These are phyloP conservation scores for Chloroclysta siterata DNA, from an alignment of 2,888 invertebrate genomes.

Conservation along the genomic window DNA sequence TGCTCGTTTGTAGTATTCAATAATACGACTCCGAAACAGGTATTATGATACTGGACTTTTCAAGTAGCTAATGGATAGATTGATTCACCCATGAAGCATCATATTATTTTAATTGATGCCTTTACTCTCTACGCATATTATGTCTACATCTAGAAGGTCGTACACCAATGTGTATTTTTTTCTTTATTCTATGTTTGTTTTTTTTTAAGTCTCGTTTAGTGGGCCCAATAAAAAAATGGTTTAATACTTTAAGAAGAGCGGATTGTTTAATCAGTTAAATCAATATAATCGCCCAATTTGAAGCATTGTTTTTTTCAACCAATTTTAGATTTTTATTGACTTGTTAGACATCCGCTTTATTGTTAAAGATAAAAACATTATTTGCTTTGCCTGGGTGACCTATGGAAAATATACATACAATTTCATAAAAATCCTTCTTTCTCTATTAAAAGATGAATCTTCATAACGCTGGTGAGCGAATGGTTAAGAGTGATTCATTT, in stretches of 20 bases:
- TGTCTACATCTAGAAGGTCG: background rate
- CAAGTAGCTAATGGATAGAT: slow-evolving; percentile 17
- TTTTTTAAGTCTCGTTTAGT: background rate
- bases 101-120: slow-evolving; percentile 1
- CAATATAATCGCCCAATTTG: too few species aligned
- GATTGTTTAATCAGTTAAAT: too few species aligned
- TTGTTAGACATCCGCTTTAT: too few species aligned
- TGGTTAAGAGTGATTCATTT: background rate
- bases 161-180: background rate
- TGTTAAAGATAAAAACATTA: too few species aligned
- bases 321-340: too few species aligned
- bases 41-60: slow-evolving; percentile 17
- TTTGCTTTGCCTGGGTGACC: too few species aligned
- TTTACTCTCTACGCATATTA: background rate
- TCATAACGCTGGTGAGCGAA: background rate
- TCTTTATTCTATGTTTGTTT: background rate
- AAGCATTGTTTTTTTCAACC: too few species aligned
- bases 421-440: background rate
- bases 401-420: background rate
- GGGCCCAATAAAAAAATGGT: too few species aligned
- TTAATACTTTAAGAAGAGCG: too few species aligned
- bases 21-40: slow-evolving; percentile 35
- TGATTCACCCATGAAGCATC: slow-evolving; percentile 17
- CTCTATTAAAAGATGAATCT: background rate
- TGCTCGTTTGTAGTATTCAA: slow-evolving; percentile 49